phyloP scores from a whole-genome alignment of 2,797 vertebrate genomes.

The Thaleichthys pacificus region DNA sequence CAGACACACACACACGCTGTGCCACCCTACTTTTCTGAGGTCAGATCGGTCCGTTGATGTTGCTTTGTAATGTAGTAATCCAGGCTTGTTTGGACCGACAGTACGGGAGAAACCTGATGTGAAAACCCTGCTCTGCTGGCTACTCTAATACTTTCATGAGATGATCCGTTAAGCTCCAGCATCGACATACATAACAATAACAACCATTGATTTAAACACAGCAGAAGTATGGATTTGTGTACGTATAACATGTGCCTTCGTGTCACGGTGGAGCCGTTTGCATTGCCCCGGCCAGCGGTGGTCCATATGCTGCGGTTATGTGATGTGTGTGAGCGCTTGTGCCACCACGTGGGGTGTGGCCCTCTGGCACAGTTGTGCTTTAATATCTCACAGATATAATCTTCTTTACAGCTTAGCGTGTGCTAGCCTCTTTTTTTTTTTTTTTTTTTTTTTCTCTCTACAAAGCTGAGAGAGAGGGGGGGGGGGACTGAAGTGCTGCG shows the following conservation, averaged over 20 bases:
- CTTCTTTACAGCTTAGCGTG: constrained; percentile 63
- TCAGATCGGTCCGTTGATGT: constrained; percentile 13
- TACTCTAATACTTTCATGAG: constrained; percentile 34
- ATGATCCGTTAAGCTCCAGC: background rate
- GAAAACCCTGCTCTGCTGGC: constrained; percentile 32
- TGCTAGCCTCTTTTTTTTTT: constrained; percentile 14
- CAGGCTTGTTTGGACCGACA: background rate
- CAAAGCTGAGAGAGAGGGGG: background rate
- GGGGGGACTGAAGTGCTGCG: no score
- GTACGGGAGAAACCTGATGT: constrained; percentile 42
- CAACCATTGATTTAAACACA: background rate
- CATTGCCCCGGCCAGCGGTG: no score
- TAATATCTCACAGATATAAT: constrained; percentile 57
- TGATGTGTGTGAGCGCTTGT: constrained; percentile 6
- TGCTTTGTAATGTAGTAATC: background rate
- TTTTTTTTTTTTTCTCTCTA: no score
- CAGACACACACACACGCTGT: background rate
- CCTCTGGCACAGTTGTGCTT: background rate
- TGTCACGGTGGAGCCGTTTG: no score
- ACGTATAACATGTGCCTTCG: background rate
- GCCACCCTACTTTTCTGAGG: constrained; percentile 12
- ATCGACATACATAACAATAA: background rate
- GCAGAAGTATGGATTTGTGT: background rate
- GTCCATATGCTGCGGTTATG: background rate
- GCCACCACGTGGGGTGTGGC: background rate